Base-by-base conservation (phyloP, 2,113 vertebrate species). In the Panthera leo region DNA sequence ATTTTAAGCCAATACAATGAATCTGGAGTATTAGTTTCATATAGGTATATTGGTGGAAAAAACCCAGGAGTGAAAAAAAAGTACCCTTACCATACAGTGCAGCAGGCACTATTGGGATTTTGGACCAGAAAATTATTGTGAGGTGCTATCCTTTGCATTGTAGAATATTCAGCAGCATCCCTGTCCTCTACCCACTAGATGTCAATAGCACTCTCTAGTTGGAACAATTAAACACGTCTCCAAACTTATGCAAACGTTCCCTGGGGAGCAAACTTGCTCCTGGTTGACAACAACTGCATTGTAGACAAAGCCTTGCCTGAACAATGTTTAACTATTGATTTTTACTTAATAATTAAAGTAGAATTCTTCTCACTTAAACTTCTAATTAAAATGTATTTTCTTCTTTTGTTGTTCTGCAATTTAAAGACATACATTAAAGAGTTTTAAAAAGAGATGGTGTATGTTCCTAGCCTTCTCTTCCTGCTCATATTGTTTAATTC, bases 351-450 rank as follows among this genome's bases (percentile, higher is more conserved):
- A 67, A 53, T 39, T 82, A 29, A 90, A 96, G 91, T 73, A 55
- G 78, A 96, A 63, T 89, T 93, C 5, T 89, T 93, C 31, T 80
- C 29, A 76, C 27, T 42, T 78, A 89, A 48, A 65, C 34, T 82
- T 82, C 82, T 67, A 83, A 36, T 73, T 65, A 80, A 88, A 71
- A 15, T 71, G 11, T 80, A 9, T 67, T 85, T 89, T 93, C 86
- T 97, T 12, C 42, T 91, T 84, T 63, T 97, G 27, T 79, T 78
- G 1, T 94, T 96, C 65, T 89, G 15, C n/a, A 34, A 1, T 83
- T 79, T 96, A 34, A 96, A 91, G 65, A 85, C 21, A 65, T 13
- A 31, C 7, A 75, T 45, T 51, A 27, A 73, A 95, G 75, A 76
- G 27, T 94, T 89, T 89, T 76, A 55, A 84, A 91, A 65, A 36